These are phyloP conservation scores for Hymenochirus boettgeri DNA, from an alignment of 2,113 vertebrate genomes.

Conservation along the genomic window DNA sequence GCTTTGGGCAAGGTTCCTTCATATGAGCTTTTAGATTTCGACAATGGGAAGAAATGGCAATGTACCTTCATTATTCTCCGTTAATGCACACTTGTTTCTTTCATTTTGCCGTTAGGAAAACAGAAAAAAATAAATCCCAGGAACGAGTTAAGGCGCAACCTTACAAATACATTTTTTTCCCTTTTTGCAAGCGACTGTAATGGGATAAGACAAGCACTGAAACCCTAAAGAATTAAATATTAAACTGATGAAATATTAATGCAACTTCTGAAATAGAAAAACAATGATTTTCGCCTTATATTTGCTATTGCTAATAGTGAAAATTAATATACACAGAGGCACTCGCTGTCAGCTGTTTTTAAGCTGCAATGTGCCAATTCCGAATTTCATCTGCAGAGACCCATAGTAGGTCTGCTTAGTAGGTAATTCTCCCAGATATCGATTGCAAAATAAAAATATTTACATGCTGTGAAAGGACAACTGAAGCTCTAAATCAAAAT, in stretches of 20 bases:
- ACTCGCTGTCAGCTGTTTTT: constrained; percentile 27
- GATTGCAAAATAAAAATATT: no score
- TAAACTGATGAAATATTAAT: constrained; percentile 26
- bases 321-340: constrained; percentile 18
- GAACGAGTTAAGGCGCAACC: no score
- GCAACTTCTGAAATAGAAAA: constrained; percentile 11
- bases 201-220: constrained; percentile 23
- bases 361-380: background rate
- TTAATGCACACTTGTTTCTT: background rate
- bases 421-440: no score
- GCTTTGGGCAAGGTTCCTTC: background rate
- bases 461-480: no score
- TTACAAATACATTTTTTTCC: background rate
- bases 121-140: background rate
- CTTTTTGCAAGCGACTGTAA: constrained; percentile 22
- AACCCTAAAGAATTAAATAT: constrained; percentile 32
- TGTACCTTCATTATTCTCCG: background rate
- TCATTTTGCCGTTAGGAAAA: background rate
- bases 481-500: no score
- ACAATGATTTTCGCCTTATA: background rate
- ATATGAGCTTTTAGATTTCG: background rate
- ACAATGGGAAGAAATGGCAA: background rate
- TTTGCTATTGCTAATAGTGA: constrained; percentile 12
- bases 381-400: no score
- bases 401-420: no score